Evolutionary conservation across 2,888 invertebrate species (phyloP), one percentile per base, ranked within the genome.

Genomic region (Melanchra persicariae): DNA sequence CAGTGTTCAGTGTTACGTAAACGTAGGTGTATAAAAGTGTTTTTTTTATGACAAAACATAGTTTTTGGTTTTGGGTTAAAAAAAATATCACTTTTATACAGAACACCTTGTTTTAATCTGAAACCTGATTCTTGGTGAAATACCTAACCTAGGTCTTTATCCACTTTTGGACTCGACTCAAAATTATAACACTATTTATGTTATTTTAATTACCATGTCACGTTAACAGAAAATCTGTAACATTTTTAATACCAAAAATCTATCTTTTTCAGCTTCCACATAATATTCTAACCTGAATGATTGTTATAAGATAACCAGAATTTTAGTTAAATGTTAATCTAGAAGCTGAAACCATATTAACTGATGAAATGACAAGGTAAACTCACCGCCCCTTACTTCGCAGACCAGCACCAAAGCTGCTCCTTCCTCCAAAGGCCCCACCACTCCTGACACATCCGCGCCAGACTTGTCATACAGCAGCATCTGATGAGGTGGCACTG

Each of bases 401-500:
- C 98, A 98, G 78, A 98, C 98, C 77, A 99, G 95, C 47, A 98
- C 97, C 84, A 98, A 96, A 85, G 98, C 98, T 77, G 98, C 97
- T 45, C 98, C 98, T 94, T 98, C 98, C 89, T 98, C 97, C 88
- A 98, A 96, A 58, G 98, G 98, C 19, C 98, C 98, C 60, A 98
- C 97, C 52, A 97, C 97, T 54, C 97, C 97, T 71, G 98, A 97
- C 63, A 98, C 97, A 89, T 98, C 97, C 82, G 98, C 97, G 62
- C 98, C 98, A 85, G 98, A 98, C 88, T 98, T 97, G 92, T 98
- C 98, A 91, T 98, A 97, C 85, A 98, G 96, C 84, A 98, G 96
- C 90, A 98, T 97, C 92, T 98, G 98, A 94, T 98, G 98, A 26
- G 98, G 98, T 84, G 98, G 98, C 91, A 98, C 98, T 98, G 97